phyloP scores from a whole-genome alignment of 2,113 vertebrate species.

The Rhabdomys dilectus region DNA sequence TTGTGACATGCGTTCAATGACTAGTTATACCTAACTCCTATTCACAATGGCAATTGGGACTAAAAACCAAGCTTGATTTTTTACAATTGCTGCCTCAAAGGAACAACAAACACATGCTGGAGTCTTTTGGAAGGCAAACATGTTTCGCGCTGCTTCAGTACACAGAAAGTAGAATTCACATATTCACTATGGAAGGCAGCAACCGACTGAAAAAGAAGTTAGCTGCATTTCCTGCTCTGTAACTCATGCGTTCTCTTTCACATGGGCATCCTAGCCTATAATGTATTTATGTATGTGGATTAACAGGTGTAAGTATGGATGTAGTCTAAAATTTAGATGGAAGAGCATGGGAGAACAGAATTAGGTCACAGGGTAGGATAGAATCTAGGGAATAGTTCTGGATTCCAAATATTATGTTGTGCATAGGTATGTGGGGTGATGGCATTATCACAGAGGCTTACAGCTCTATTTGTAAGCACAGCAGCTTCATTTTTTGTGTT shows the following conservation, averaged over 20 bases:
- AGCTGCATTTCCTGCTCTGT: neutral
- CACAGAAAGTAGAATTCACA: neutral
- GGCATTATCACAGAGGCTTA: neutral
- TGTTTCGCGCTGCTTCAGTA: neutral
- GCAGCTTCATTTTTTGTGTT: neutral
- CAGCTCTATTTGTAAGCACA: neutral
- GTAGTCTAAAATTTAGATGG: neutral
- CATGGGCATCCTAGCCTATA: too few relatives aligned
- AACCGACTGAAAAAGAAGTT: neutral
- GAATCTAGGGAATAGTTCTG: neutral
- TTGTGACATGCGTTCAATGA: too few relatives aligned
- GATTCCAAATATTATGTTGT: neutral
- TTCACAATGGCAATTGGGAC: neutral
- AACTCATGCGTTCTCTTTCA: neutral
- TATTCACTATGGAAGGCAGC: neutral
- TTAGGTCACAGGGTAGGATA: neutral
- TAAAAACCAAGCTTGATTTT: neutral
- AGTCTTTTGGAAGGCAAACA: neutral
- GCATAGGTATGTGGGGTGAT: neutral
- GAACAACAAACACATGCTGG: too few relatives aligned
- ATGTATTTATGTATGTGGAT: neutral
- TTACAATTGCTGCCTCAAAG: neutral
- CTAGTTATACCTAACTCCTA: neutral
- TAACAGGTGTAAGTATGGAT: neutral
- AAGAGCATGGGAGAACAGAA: too few relatives aligned